A percentile compares a stretch with the other conserved stretches of the same genome.
phyloP scores from a whole-genome alignment of 2,113 vertebrate genomes.

The Bombycilla garrulus region DNA sequence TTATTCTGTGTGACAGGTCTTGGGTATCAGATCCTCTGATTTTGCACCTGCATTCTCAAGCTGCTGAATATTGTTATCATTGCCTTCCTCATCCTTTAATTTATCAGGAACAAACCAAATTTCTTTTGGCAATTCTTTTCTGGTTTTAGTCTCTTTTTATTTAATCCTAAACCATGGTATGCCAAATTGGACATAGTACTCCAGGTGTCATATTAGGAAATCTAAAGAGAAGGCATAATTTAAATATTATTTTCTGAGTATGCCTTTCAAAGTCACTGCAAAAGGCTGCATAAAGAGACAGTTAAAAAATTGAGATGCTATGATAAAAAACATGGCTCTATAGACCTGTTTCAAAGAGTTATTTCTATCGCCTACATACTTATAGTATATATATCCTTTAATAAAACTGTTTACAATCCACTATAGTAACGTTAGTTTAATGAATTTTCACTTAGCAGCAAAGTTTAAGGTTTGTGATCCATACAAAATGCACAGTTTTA shows the following conservation, averaged over 20 bases:
- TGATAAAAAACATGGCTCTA: rapidly evolving
- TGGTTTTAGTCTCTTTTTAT: neutral
- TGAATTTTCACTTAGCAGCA: neutral
- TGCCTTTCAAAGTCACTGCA: neutral
- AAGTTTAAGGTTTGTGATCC: neutral
- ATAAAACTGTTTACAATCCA: neutral
- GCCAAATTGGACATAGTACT: neutral
- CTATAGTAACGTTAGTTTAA: neutral
- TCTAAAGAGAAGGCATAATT: neutral
- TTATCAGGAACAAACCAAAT: neutral
- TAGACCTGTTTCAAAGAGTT: neutral
- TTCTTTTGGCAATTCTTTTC: neutral
- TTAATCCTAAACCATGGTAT: neutral
- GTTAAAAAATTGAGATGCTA: neutral
- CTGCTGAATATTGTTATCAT: neutral
- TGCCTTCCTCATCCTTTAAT: neutral
- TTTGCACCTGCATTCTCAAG: neutral
- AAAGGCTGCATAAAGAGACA: neutral
- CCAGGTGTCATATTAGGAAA: neutral
- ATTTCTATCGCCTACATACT: neutral
- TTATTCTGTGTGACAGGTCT: neutral
- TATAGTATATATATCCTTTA: neutral
- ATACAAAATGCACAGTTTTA: neutral
- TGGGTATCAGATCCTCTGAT: neutral
- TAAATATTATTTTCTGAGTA: neutral